These are phyloP conservation scores for Pseudomyrmex flavicornis DNA, from an alignment of 1,140 invertebrate genomes.

Conservation along the genomic window DNA sequence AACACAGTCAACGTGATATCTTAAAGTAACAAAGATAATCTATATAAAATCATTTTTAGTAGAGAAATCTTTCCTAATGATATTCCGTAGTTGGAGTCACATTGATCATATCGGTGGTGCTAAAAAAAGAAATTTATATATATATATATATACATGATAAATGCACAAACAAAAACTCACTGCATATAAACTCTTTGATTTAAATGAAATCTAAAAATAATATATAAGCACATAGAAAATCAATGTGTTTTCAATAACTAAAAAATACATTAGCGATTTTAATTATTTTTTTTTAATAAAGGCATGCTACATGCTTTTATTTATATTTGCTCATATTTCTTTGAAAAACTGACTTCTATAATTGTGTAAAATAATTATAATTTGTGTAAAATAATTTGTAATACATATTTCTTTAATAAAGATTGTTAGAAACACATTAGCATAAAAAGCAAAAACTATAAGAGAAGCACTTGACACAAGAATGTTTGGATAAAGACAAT, in stretches of 20 bases:
- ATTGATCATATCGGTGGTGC: conserved; percentile 93
- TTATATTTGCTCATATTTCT: conserved; percentile 9
- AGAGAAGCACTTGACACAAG: too few relatives aligned
- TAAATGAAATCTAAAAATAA: conserved; percentile 41
- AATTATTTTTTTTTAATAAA: not conserved
- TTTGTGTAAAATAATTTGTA: too few relatives aligned
- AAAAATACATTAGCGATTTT: not conserved
- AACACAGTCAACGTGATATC: too few relatives aligned
- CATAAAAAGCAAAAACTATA: too few relatives aligned
- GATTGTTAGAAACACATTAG: too few relatives aligned
- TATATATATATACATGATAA: conserved; percentile 27
- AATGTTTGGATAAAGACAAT: too few relatives aligned
- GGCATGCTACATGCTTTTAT: conserved; percentile 49
- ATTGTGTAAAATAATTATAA: too few relatives aligned
- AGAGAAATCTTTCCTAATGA: conserved; percentile 78
- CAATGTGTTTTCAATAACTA: conserved; percentile 35
- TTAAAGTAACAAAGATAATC: conserved; percentile 18
- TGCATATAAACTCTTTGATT: conserved; percentile 11
- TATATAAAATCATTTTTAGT: conserved; percentile 24
- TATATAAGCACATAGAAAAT: conserved; percentile 28
- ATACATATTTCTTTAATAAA: too few relatives aligned
- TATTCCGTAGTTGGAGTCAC: conserved; percentile 92
- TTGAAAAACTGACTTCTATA: not conserved
- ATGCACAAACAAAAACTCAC: conserved; percentile 52
- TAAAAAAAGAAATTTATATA: conserved; percentile 82